phyloP scores from a whole-genome alignment of 2,113 vertebrate species.

The Macrotis lagotis region DNA sequence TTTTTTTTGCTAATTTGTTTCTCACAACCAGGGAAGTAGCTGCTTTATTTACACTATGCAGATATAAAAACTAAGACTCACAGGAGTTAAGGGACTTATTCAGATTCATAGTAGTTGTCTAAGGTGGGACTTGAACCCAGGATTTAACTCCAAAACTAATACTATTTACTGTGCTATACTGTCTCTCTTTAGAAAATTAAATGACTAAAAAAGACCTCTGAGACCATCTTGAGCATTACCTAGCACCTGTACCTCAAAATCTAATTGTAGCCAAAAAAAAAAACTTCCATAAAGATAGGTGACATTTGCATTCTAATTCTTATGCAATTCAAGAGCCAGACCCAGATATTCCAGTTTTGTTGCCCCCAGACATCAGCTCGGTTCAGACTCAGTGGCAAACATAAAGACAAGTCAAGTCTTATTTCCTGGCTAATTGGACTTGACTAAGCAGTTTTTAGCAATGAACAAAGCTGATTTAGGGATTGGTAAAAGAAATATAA shows the following conservation, averaged over 20 bases:
- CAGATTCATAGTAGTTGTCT: neutral
- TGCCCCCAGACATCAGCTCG: conserved; percentile 75
- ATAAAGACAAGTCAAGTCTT: conserved; percentile 70
- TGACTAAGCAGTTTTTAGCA: conserved; percentile 36
- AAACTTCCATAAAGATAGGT: conserved; percentile 67
- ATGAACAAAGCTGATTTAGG: conserved; percentile 52
- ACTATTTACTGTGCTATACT: neutral
- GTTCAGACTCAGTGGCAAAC: conserved; percentile 60
- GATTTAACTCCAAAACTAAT: neutral
- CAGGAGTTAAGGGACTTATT: neutral
- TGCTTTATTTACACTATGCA: neutral
- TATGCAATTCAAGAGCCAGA: conserved; percentile 68
- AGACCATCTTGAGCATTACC: conserved; percentile 32
- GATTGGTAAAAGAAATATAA: conserved; percentile 35
- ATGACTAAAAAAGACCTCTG: neutral
- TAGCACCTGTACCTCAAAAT: conserved; percentile 58
- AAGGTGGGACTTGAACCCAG: neutral
- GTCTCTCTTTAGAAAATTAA: neutral
- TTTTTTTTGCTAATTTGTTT: neutral
- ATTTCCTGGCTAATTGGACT: conserved; percentile 63
- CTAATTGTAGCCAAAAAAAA: conserved; percentile 63
- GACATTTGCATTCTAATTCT: conserved; percentile 74
- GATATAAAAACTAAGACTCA: neutral
- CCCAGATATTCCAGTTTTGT: conserved; percentile 50
- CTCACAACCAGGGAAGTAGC: neutral